Base-by-base conservation (phyloP, 2,113 vertebrate species). In the Psittacula cyanocephala region DNA sequence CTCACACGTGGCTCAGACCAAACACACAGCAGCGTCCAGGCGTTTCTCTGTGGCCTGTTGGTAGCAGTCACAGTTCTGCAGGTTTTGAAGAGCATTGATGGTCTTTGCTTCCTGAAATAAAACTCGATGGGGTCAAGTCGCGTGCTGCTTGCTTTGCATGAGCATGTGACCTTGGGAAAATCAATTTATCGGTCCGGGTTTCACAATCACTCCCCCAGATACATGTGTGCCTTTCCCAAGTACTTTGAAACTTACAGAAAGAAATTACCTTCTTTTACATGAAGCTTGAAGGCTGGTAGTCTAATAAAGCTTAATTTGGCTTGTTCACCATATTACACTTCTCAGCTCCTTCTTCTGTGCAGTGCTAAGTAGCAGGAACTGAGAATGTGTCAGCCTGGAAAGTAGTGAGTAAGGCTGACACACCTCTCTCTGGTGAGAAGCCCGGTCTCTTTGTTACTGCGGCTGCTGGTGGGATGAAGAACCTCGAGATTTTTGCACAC, bases 11-110 rank as follows among this genome's bases (percentile, higher is more conserved):
- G 7, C 84, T 46, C 6, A 2, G 35, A 43, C 13, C 41, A 4
- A 31, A 6, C 11, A 1, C 1, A 2, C 25, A 33, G 55, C 12
- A 2, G 10, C 1, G 17, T 27, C 31, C 62, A 0, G 8, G 41
- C 1, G 0, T 29, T 75, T 27, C 69, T 24, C 9, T 4, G 23
- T 17, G 20, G 14, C 27, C 44, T 15, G 9, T 13, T 64, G 8
- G 24, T 7, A 24, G 49, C 19, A 27, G 5, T 25, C 28, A 5
- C 6, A 4, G 43, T 18, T 41, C 7, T 23, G 53, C 15, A 13
- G 11, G 9, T 17, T n/a, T 67, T 1, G 33, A 33, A 70, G 57
- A 6, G 49, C 7, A 0, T 17, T 37, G 53, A 52, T 57, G 47
- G 33, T 15, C 50, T 76, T 55, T 9, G n/a, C 44, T 76, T 77